These are phyloP conservation scores for Episyrphus balteatus DNA, from an alignment of 1,140 invertebrate species.

Conservation along the genomic window DNA sequence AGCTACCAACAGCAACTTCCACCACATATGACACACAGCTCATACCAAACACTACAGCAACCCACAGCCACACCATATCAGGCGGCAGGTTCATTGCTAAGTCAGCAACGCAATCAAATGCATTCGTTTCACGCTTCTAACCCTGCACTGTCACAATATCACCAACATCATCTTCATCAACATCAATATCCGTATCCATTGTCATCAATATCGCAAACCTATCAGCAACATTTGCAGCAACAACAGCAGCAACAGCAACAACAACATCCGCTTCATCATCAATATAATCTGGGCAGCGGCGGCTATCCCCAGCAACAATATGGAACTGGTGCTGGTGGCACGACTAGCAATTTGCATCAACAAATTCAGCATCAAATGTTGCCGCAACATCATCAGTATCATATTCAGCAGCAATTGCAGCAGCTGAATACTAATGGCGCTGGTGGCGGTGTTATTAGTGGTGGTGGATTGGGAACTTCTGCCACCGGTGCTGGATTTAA, in stretches of 20 bases:
- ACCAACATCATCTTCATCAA: slow-evolving; percentile 10
- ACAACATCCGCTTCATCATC: slow-evolving; percentile 5
- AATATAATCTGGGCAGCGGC: no score
- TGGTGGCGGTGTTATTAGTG: slow-evolving; percentile 10
- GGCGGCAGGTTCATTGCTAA: slow-evolving; percentile 6
- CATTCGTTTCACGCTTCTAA: slow-evolving; percentile 34
- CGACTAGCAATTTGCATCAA: slow-evolving; percentile 29
- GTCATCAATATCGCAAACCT: no score
- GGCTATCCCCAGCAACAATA: slow-evolving; percentile 2
- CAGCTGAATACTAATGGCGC: slow-evolving; percentile 27
- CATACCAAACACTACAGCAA: background rate
- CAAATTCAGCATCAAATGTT: slow-evolving; percentile 35
- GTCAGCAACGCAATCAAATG: slow-evolving; percentile 29
- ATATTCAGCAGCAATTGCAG: slow-evolving; percentile 33
- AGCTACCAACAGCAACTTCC: background rate
- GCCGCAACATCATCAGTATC: slow-evolving; percentile 34
- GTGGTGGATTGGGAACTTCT: slow-evolving; percentile 3
- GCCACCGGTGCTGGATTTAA: slow-evolving; percentile 3
- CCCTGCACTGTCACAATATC: slow-evolving; percentile 35
- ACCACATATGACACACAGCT: background rate
- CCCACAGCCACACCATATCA: slow-evolving; percentile 2
- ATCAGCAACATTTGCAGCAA: background rate
- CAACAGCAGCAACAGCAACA: slow-evolving; percentile 9
- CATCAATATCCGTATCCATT: slow-evolving; percentile 1
- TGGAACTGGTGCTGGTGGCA: no score